Percentiles rank a stretch among this genome's conserved stretches.
These are phyloP conservation scores for Chaunax sp. DNA, from an alignment of 2,797 vertebrate genomes.

Conservation along the genomic window DNA sequence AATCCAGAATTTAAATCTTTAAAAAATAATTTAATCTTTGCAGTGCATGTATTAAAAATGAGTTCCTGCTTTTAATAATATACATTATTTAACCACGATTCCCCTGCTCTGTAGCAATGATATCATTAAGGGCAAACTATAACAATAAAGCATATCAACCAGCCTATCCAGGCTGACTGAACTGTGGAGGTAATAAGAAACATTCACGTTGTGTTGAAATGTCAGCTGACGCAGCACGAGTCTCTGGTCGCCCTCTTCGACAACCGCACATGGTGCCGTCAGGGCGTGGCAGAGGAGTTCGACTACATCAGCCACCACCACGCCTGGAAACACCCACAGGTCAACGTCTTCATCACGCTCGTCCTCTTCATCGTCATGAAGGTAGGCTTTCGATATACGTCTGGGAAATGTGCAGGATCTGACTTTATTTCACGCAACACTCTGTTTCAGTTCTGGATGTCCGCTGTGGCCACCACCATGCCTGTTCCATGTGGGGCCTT, in stretches of 20 bases:
- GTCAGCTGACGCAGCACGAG: conserved; percentile 96
- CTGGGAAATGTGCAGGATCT: not conserved
- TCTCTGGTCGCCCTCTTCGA: conserved; percentile 95
- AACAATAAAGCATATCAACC: too few species aligned
- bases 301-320: conserved; percentile 89
- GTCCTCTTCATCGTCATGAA: conserved; percentile 98
- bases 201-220: not conserved
- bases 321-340: conserved; percentile 93
- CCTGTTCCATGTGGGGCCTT: conserved; percentile 97
- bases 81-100: too few species aligned
- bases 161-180: too few species aligned
- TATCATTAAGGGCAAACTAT: too few species aligned
- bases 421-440: not conserved
- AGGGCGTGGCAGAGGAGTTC: conserved; percentile 90
- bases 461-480: conserved; percentile 96
- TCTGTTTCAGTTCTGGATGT: conserved; percentile 96
- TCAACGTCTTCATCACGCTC: conserved; percentile 95
- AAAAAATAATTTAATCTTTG: too few species aligned
- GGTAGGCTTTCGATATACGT: conserved; percentile 66
- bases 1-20: too few species aligned
- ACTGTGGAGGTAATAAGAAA: too few species aligned
- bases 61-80: too few species aligned
- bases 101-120: too few species aligned
- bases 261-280: conserved; percentile 96
- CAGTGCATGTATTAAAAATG: too few species aligned